These are phyloP conservation scores for Aphyosemion australe DNA, from an alignment of 2,113 vertebrate genomes.

Conservation along the genomic window DNA sequence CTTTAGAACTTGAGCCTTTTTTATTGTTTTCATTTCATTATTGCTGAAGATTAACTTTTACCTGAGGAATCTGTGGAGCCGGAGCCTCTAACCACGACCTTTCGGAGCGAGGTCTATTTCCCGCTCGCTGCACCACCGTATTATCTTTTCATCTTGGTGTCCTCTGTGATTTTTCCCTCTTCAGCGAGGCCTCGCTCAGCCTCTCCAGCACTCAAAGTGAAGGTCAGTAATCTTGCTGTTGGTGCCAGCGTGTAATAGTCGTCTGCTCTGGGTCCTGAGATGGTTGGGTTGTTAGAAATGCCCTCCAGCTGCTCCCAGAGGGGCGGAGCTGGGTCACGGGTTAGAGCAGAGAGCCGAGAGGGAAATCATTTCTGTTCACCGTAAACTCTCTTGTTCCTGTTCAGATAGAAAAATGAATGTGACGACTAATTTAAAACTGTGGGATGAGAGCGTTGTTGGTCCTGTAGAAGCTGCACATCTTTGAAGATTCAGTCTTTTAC, in stretches of 20 bases:
- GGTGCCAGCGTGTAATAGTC: conserved; percentile 20
- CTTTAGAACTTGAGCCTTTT: too few species aligned
- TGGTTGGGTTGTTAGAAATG: conserved; percentile 54
- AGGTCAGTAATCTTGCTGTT: conserved; percentile 39
- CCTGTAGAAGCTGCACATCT: too few species aligned
- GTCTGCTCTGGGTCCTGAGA: conserved; percentile 37
- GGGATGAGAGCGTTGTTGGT: too few species aligned
- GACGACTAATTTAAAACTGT: neutral
- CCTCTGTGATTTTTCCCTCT: neutral
- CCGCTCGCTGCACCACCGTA: neutral
- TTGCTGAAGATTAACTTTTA: neutral
- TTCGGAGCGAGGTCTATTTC: conserved; percentile 11
- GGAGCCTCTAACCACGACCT: neutral
- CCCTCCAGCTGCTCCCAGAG: conserved; percentile 52
- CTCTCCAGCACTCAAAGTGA: neutral
- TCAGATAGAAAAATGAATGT: neutral
- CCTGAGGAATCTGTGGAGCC: neutral
- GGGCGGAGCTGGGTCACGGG: conserved; percentile 33
- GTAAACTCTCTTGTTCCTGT: neutral
- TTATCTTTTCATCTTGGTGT: conserved; percentile 9
- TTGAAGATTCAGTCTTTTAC: too few species aligned
- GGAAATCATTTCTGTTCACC: neutral
- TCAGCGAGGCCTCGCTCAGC: neutral
- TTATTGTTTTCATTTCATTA: too few species aligned
- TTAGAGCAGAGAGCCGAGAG: neutral